phyloP scores from a whole-genome alignment of 2,888 invertebrate genomes.

The Limenitis camilla region DNA sequence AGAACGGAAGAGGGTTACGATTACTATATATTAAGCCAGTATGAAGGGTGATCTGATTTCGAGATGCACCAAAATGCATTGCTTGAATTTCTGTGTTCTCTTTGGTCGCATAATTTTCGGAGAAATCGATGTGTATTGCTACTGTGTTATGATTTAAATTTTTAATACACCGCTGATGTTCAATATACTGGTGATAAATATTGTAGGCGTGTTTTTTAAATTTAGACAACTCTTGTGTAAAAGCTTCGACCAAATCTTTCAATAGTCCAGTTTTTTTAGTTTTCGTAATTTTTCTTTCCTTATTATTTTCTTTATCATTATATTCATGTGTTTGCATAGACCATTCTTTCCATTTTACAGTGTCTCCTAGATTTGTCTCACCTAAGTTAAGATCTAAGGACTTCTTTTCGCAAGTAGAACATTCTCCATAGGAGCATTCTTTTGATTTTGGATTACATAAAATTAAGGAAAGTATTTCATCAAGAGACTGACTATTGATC shows the following conservation, averaged over 20 bases:
- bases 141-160: background rate
- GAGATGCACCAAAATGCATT: constrained; percentile 24
- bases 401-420: background rate
- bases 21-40: constrained; percentile 19
- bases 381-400: background rate
- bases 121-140: background rate
- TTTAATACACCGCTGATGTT: background rate
- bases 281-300: background rate
- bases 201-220: constrained; percentile 1
- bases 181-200: background rate
- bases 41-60: constrained; percentile 24
- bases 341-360: background rate
- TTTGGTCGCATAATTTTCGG: constrained; percentile 16
- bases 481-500: constrained; percentile 7
- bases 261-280: background rate
- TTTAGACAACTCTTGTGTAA: background rate
- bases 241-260: background rate
- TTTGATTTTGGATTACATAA: constrained; percentile 4
- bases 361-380: background rate
- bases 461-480: constrained; percentile 3
- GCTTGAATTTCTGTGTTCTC: constrained; percentile 17
- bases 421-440: background rate
- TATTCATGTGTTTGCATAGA: background rate
- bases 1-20: constrained; percentile 11
- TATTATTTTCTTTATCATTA: background rate